Evolutionary conservation across 2,797 vertebrate species (phyloP).

Genomic region (Erethizon dorsatum): DNA sequence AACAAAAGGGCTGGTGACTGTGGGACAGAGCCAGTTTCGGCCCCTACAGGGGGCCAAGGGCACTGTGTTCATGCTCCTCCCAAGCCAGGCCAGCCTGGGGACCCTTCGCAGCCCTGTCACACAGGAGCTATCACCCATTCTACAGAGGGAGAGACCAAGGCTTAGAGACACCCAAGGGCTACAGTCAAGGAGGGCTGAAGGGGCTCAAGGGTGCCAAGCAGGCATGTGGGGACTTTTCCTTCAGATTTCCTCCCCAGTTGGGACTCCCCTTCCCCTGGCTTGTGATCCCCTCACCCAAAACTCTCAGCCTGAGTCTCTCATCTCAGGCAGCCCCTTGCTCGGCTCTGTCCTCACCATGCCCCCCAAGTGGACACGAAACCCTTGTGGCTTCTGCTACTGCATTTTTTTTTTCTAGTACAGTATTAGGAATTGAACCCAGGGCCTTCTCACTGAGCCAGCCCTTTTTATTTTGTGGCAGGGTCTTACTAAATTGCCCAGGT

Average conservation of each 20-base stretch:
- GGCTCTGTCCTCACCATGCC: neutral
- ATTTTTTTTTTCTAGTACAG: neutral
- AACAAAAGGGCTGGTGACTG: conserved; percentile 2
- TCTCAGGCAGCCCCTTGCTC: accelerated
- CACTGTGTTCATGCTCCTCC: neutral
- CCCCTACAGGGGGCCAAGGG: neutral
- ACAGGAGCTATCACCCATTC: neutral
- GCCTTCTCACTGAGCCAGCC: neutral
- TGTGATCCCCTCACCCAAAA: neutral
- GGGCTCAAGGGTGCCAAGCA: too few relatives aligned
- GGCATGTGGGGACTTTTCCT: neutral
- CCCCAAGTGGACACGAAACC: accelerated
- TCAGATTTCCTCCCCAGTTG: neutral
- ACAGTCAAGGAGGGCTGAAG: neutral
- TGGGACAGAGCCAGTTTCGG: conserved; percentile 16
- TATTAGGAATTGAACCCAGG: neutral
- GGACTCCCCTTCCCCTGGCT: accelerated
- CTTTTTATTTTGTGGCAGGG: neutral
- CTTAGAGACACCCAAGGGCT: neutral
- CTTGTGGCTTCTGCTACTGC: neutral
- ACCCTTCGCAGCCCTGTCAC: neutral
- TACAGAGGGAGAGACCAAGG: conserved; percentile 25
- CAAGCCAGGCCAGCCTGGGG: neutral
- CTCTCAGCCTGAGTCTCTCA: too few relatives aligned
- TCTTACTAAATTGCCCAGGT: neutral